These are phyloP conservation scores for Adoxophyes honmai DNA, from an alignment of 1,140 invertebrate genomes.

Conservation along the genomic window DNA sequence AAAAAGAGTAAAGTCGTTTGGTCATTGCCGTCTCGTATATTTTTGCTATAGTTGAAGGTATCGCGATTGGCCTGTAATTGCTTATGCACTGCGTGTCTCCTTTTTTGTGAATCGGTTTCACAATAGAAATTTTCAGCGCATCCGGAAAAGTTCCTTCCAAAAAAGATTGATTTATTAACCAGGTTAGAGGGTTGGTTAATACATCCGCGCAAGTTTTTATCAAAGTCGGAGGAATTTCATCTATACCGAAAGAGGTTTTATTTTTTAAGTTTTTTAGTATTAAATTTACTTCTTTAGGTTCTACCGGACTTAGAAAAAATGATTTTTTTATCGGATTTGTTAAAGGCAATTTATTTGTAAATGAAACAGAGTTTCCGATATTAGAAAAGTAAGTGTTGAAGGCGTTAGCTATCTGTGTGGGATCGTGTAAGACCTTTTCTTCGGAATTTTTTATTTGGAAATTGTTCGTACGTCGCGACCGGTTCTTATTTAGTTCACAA, in stretches of 20 bases:
- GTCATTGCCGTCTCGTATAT: constrained; percentile 10
- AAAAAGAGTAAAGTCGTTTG: background rate
- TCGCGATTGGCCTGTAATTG: constrained; percentile 11
- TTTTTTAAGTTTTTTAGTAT: constrained; percentile 14
- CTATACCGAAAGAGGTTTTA: constrained; percentile 6
- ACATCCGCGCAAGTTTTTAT: background rate
- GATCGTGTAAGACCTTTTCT: too few relatives aligned
- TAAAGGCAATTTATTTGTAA: too few relatives aligned
- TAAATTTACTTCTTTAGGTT: background rate
- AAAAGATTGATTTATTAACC: constrained; percentile 11
- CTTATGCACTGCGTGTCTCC: background rate
- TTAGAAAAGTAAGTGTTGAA: too few relatives aligned
- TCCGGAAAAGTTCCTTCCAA: constrained; percentile 4
- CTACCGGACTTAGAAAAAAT: too few relatives aligned
- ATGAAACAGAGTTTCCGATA: too few relatives aligned
- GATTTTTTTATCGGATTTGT: too few relatives aligned
- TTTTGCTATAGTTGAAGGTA: constrained; percentile 3
- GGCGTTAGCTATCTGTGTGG: too few relatives aligned
- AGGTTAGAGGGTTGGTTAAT: background rate
- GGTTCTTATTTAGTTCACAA: too few relatives aligned
- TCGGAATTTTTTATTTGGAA: too few relatives aligned
- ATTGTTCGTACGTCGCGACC: too few relatives aligned
- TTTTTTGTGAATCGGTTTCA: constrained; percentile 15
- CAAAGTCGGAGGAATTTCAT: constrained; percentile 6
- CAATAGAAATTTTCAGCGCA: constrained; percentile 7